These are phyloP conservation scores for Hydropotes inermis DNA, from an alignment of 2,113 vertebrate genomes.

Conservation along the genomic window DNA sequence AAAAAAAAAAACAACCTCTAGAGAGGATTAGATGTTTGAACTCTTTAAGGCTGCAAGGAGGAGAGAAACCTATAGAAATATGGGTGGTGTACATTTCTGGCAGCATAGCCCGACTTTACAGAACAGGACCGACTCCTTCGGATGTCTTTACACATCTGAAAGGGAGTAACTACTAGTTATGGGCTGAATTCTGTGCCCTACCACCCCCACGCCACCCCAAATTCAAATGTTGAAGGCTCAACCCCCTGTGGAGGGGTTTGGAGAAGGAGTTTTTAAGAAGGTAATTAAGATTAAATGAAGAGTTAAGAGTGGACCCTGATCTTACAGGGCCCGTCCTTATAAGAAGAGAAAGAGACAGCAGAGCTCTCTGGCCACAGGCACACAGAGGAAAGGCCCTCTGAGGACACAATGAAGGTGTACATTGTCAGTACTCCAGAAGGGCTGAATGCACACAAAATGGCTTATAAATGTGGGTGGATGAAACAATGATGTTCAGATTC, in stretches of 20 bases:
- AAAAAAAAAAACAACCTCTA: neutral
- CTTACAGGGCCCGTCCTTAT: neutral
- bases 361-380: neutral
- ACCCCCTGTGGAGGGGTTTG: neutral
- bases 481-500: neutral
- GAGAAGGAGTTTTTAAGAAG: neutral
- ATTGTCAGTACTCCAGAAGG: neutral
- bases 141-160: neutral
- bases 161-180: neutral
- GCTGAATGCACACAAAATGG: neutral
- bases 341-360: neutral
- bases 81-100: neutral
- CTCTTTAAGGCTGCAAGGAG: neutral
- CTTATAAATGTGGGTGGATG: neutral
- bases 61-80: neutral
- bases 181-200: neutral
- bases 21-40: neutral
- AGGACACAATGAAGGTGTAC: neutral
- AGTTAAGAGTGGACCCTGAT: neutral
- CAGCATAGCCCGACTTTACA: neutral
- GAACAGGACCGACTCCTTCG: neutral
- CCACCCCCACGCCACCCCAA: neutral
- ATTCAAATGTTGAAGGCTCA: neutral
- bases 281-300: neutral
- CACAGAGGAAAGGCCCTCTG: neutral